These are phyloP conservation scores for Alsophila aescularia DNA, from an alignment of 2,888 invertebrate genomes.

Conservation along the genomic window DNA sequence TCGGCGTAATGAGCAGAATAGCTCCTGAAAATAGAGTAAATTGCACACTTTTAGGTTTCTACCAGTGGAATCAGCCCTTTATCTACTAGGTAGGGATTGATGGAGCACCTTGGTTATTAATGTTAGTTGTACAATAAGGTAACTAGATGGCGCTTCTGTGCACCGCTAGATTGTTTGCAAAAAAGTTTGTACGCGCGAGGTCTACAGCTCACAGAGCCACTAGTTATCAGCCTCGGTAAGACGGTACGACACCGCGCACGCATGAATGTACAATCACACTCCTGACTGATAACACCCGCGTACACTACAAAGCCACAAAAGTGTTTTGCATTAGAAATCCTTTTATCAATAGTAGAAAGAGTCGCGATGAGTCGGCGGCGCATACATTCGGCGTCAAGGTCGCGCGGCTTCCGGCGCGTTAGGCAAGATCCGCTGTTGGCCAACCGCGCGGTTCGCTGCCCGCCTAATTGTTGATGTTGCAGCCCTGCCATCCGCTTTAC, in stretches of 20 bases:
- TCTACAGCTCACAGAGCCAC: too few relatives aligned
- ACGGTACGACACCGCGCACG: background rate
- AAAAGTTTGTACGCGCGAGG: too few relatives aligned
- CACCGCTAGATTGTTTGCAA: too few relatives aligned
- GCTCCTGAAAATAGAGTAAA: too few relatives aligned
- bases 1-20: too few relatives aligned
- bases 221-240: too few relatives aligned
- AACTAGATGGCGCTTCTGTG: too few relatives aligned
- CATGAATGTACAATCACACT: background rate
- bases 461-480: conserved; percentile 66
- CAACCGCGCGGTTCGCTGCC: conserved; percentile 63
- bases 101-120: too few relatives aligned
- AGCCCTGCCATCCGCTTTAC: conserved; percentile 54
- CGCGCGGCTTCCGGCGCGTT: conserved; percentile 67
- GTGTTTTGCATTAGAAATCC: conserved; percentile 48
- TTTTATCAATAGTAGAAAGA: conserved; percentile 49
- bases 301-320: background rate
- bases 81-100: too few relatives aligned
- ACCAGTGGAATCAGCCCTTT: too few relatives aligned
- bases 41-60: too few relatives aligned
- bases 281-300: conserved; percentile 1
- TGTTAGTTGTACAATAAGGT: too few relatives aligned
- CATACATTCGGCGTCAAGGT: conserved; percentile 70
- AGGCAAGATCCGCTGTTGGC: conserved; percentile 77
- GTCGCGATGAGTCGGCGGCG: conserved; percentile 41